phyloP scores from a whole-genome alignment of 2,888 invertebrate genomes.

The Thymelicus lineola region DNA sequence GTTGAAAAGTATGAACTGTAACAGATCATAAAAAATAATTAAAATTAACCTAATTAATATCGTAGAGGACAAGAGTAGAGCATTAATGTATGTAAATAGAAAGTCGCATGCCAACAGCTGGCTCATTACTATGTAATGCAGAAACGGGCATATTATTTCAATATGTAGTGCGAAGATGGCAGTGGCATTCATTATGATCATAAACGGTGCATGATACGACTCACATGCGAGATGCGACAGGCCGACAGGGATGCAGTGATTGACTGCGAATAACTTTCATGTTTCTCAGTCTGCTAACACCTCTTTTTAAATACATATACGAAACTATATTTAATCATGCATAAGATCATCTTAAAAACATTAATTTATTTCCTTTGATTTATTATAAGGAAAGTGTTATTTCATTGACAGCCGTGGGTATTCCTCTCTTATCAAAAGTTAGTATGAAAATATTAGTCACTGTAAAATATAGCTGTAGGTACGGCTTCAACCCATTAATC shows the following conservation, averaged over 20 bases:
- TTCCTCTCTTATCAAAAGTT: no score
- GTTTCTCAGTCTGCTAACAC: background rate
- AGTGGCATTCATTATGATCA: constrained; percentile 42
- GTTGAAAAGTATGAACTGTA: background rate
- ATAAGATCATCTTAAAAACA: no score
- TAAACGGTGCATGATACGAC: constrained; percentile 34
- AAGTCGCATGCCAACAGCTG: constrained; percentile 41
- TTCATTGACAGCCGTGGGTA: no score
- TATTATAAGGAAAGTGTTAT: no score
- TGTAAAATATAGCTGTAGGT: no score
- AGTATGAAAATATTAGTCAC: no score
- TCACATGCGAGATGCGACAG: constrained; percentile 11
- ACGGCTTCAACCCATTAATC: no score
- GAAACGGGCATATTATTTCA: constrained; percentile 42
- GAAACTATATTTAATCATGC: no score
- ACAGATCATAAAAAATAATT: background rate
- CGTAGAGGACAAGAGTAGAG: background rate
- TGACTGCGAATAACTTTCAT: constrained; percentile 1
- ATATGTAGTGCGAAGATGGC: constrained; percentile 43
- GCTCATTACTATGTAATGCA: constrained; percentile 36
- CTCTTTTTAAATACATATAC: no score
- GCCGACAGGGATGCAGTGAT: background rate
- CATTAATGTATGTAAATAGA: constrained; percentile 41
- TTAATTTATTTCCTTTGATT: no score
- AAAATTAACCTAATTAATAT: background rate